Conservation (phyloP, 2,113 vertebrate genomes). For the Gambusia affinis region DNA sequence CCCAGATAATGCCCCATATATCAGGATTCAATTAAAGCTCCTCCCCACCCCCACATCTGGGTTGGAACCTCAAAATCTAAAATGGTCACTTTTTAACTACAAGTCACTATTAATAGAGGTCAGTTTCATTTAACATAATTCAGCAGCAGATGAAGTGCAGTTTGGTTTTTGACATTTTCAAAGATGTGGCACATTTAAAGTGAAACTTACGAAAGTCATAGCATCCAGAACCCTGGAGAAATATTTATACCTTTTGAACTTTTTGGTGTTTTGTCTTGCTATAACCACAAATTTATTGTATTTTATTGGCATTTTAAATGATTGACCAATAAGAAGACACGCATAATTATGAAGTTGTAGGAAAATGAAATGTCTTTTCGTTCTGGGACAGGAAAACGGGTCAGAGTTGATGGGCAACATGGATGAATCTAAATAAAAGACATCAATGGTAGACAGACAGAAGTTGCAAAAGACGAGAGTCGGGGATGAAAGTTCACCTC, state of each 20-base stretch:
- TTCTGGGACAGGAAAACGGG: no score
- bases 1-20: constrained; percentile 74
- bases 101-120: constrained; percentile 82
- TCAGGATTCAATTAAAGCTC: constrained; percentile 81
- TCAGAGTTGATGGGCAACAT: no score
- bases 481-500: no score
- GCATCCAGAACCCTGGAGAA: not conserved
- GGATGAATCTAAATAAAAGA: no score
- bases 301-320: not conserved
- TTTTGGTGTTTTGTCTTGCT: not conserved
- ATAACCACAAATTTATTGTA: not conserved
- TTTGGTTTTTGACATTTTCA: constrained; percentile 53
- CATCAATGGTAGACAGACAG: no score
- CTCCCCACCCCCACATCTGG: constrained; percentile 1
- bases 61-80: constrained; percentile 76
- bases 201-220: constrained; percentile 32
- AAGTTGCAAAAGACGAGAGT: no score
- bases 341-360: no score
- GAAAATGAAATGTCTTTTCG: no score
- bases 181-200: constrained; percentile 52
- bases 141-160: constrained; percentile 67
- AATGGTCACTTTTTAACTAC: constrained; percentile 73
- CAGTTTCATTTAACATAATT: constrained; percentile 73
- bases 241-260: not conserved
- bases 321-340: not conserved